These are phyloP conservation scores for Torymus tubicola DNA, from an alignment of 2,888 invertebrate genomes.

Conservation along the genomic window DNA sequence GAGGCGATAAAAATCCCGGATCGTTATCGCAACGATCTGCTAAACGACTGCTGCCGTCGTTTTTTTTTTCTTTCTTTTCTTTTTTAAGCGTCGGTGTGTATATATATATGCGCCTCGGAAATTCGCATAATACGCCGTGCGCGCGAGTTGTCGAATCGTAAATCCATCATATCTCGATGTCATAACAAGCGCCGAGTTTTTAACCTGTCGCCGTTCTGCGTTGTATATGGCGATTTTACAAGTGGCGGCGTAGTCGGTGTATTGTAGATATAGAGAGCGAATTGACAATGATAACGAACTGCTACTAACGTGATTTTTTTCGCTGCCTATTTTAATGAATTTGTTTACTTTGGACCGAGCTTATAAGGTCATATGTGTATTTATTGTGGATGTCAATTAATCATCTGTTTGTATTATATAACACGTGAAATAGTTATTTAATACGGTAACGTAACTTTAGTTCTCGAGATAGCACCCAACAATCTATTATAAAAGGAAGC, in stretches of 20 bases:
- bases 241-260: not conserved
- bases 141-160: conserved; percentile 34
- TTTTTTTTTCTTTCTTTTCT: not conserved
- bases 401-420: not conserved
- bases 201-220: not conserved
- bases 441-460: too few relatives aligned
- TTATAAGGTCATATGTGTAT: not conserved
- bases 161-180: conserved; percentile 47
- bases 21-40: conserved; percentile 30
- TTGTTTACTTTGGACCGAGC: conserved; percentile 7
- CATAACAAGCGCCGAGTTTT: conserved; percentile 37
- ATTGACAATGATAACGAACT: conserved; percentile 25
- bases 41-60: conserved; percentile 36
- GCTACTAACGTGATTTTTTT: too few relatives aligned
- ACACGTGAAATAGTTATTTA: too few relatives aligned
- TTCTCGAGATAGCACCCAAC: too few relatives aligned
- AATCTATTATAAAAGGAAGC: too few relatives aligned
- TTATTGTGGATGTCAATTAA: conserved; percentile 19
- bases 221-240: conserved; percentile 5
- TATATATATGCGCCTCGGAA: not conserved
- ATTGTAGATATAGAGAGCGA: conserved; percentile 11
- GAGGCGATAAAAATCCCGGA: conserved; percentile 32
- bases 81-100: not conserved
- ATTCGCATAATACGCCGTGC: not conserved
- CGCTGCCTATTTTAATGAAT: not conserved